Base-by-base conservation (phyloP, 2,888 invertebrate genomes). In the Ormyrus nitidulus region DNA sequence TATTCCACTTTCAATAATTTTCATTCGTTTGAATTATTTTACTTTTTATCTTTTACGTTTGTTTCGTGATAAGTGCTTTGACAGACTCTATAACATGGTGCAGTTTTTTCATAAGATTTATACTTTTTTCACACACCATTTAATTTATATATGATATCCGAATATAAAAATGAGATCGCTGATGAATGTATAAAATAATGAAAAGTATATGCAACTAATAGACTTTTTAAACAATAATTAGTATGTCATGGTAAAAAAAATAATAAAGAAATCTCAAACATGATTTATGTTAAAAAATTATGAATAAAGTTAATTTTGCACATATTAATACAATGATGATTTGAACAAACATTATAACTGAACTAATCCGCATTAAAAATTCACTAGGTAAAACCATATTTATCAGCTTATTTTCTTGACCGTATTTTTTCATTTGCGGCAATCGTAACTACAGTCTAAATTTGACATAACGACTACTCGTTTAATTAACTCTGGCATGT, bases 31-130 rank as follows among this genome's bases (percentile, higher is more conserved):
- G 34, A 34, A 34, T 71, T 59, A 75, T 59, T 59, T 51, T 58
- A 54, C 19, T 62, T 56, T 64, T 66, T 80, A 65, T 46, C 11
- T 66, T 77, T 58, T 72, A 69, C 34, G n/a, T 59, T 75, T 71
- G 49, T 74, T 78, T 81, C 71, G 78, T 75, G 78, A 78, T 78
- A 75, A 78, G 78, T 78, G 75, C 71, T 81, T 78, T 71, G 71
- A 78, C 71, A 81, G 75, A 81, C 70, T 68, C 62, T 78, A 75
- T 71, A 78, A 78, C 75, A 65, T 70, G 72, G 79, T 79, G 79
- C 79, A 81, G 4, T 72, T 78, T 66, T 66, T 77, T 56, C 62
- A 58, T 69, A 71, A 68, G 54, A 56, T 78, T 73, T 71, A 53
- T 75, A 56, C 44, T 66, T 68, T 66, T 70, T 61, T 73, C 68